phyloP scores from a whole-genome alignment of 2,797 vertebrate species.

The Pelobates cultripes region DNA sequence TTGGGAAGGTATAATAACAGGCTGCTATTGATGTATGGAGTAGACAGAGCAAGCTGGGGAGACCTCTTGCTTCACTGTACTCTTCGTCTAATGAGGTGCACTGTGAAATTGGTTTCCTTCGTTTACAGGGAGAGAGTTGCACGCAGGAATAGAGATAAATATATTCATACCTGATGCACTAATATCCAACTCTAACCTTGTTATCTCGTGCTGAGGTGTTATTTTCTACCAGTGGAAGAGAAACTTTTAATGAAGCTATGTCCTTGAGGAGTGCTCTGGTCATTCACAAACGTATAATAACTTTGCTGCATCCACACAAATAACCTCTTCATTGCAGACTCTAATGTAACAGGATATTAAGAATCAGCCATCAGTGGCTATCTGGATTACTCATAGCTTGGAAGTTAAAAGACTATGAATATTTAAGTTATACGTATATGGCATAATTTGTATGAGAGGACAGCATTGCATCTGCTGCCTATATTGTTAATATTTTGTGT shows the following conservation, averaged over 20 bases:
- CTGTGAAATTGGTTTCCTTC: slow-evolving; percentile 28
- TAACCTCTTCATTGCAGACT: neutral
- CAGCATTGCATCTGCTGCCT: too few relatives aligned
- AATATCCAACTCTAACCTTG: slow-evolving; percentile 15
- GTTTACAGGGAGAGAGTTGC: neutral
- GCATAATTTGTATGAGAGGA: too few relatives aligned
- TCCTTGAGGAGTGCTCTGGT: slow-evolving; percentile 7
- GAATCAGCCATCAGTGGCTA: neutral
- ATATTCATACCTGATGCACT: slow-evolving; percentile 23
- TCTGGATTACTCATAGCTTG: neutral
- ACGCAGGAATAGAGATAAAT: slow-evolving; percentile 10
- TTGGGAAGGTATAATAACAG: slow-evolving; percentile 31
- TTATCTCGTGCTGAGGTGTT: slow-evolving; percentile 10
- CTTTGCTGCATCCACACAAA: neutral
- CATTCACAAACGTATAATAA: neutral
- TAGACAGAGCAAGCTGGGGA: neutral
- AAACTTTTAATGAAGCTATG: slow-evolving; percentile 3
- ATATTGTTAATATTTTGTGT: too few relatives aligned
- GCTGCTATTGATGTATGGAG: slow-evolving; percentile 24
- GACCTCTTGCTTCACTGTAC: slow-evolving; percentile 10
- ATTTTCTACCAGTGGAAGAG: neutral
- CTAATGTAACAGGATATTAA: neutral
- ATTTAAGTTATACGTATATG: neutral
- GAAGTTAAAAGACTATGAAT: neutral
- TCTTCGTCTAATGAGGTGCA: slow-evolving; percentile 11